A percentile compares a stretch with the other conserved stretches of the same genome.
phyloP scores from a whole-genome alignment of 2,113 vertebrate species.

The Stigmatopora argus region DNA sequence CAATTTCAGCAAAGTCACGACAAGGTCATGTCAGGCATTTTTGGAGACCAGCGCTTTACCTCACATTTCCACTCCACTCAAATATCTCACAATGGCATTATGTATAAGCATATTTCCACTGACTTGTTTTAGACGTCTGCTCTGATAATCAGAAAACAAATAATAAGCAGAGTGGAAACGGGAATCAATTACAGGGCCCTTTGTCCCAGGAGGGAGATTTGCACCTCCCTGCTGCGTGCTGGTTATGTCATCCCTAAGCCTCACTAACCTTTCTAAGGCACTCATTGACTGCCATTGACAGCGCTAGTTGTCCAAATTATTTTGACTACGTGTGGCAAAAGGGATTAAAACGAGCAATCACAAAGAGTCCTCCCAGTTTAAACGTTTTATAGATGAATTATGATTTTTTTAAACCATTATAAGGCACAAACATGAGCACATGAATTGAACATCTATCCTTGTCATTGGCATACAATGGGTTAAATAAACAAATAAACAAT shows the following conservation, averaged over 20 bases:
- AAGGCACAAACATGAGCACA: too few relatives aligned
- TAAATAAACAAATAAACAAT: too few relatives aligned
- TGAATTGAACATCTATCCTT: too few relatives aligned
- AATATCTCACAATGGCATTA: background rate
- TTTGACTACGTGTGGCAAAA: too few relatives aligned
- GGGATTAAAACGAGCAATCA: too few relatives aligned
- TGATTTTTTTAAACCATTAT: too few relatives aligned
- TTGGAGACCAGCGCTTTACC: background rate
- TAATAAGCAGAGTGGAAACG: constrained; percentile 27
- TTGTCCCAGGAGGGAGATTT: constrained; percentile 50
- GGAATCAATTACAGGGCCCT: constrained; percentile 55
- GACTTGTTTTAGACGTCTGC: background rate
- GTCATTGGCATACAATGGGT: too few relatives aligned
- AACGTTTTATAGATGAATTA: too few relatives aligned
- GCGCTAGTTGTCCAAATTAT: too few relatives aligned
- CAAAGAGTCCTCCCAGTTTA: too few relatives aligned
- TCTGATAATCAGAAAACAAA: constrained; percentile 1
- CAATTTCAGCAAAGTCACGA: constrained; percentile 33
- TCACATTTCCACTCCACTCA: background rate
- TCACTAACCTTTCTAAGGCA: constrained; percentile 21
- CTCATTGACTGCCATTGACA: too few relatives aligned
- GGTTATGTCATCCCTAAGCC: constrained; percentile 62
- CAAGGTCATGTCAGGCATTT: constrained; percentile 1
- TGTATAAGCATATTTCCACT: background rate
- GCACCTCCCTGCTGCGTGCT: constrained; percentile 54